Percentiles rank a stretch among this genome's conserved stretches.
Evolutionary conservation across 2,113 vertebrate species (phyloP).

Genomic region (Oxyura jamaicensis): DNA sequence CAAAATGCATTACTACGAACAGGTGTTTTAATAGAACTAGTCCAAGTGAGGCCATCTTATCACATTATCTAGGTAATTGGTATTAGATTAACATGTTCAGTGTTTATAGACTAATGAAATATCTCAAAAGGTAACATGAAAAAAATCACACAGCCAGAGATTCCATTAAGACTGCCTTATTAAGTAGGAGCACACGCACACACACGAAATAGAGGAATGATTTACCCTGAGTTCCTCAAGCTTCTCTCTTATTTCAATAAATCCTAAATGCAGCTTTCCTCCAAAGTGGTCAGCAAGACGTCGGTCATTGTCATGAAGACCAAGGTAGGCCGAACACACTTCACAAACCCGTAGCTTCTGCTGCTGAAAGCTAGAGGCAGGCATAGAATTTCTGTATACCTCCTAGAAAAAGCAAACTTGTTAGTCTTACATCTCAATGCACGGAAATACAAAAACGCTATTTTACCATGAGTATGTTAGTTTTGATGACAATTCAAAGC

Average conservation of each 20-base stretch:
- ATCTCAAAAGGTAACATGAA: neutral
- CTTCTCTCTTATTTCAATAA: conserved; percentile 99
- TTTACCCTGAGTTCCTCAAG: conserved; percentile 95
- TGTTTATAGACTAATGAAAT: neutral
- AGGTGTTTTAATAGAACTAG: neutral
- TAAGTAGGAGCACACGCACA: neutral
- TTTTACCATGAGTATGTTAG: neutral
- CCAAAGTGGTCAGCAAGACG: conserved; percentile 98
- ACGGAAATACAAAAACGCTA: neutral
- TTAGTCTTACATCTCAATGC: neutral
- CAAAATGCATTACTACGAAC: neutral
- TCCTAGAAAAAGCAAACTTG: conserved; percentile 80
- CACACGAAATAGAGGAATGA: neutral
- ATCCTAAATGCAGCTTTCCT: conserved; percentile 96
- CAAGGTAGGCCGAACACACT: conserved; percentile 97
- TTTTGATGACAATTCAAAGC: neutral
- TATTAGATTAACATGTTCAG: neutral
- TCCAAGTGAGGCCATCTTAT: neutral
- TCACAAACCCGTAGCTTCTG: conserved; percentile 98
- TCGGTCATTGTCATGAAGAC: conserved; percentile 97
- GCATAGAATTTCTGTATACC: conserved; percentile 98
- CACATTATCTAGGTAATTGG: neutral
- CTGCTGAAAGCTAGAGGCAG: conserved; percentile 98
- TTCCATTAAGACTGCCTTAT: neutral
- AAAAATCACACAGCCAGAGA: neutral